phyloP scores from a whole-genome alignment of 2,113 vertebrate species.

The Antechinus stuartii region DNA sequence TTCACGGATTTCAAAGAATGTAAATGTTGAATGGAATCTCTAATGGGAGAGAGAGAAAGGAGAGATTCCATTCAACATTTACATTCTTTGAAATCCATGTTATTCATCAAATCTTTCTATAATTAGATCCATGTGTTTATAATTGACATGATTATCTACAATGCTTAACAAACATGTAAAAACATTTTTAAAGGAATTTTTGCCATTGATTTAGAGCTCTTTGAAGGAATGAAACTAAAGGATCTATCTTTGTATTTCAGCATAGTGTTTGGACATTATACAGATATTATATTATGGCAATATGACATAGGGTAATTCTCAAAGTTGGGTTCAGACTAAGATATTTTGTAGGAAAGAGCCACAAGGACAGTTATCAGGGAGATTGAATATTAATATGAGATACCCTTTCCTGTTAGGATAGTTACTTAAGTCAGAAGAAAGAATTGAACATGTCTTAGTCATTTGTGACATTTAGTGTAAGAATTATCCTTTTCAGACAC shows the following conservation, averaged over 20 bases:
- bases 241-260: background rate
- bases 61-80: too few species aligned
- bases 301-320: background rate
- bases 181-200: background rate
- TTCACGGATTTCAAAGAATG: background rate
- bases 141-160: background rate
- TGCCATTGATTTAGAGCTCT: background rate
- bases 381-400: background rate
- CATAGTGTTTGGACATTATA: background rate
- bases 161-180: background rate
- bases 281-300: background rate
- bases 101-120: background rate
- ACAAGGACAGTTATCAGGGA: background rate
- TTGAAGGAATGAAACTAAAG: background rate
- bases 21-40: background rate
- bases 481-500: background rate
- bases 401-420: background rate
- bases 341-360: background rate
- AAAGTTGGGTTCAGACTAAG: background rate
- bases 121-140: background rate
- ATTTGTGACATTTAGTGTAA: slow-evolving; percentile 14
- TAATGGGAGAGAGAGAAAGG: too few species aligned
- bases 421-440: slow-evolving; percentile 23
- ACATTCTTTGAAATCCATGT: background rate
- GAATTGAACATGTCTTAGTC: background rate